Percentiles rank a stretch among this genome's conserved stretches.
Conservation (phyloP, 2,888 invertebrate species). For the Pterobdella sp. region DNA sequence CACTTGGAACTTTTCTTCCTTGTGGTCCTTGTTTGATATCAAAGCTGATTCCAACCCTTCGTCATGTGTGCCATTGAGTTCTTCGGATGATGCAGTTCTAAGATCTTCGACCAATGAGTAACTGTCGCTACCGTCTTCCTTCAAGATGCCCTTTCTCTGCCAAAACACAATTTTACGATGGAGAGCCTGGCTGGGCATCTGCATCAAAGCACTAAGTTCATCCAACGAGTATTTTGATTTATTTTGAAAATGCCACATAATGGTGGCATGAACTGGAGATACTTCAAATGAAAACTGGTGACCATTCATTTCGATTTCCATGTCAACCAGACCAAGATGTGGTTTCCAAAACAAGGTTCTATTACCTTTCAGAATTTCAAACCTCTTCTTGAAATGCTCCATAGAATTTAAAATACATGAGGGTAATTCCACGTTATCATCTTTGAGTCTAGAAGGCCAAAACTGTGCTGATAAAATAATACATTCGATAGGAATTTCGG, state of each 20-base stretch:
- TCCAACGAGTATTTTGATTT: constrained; percentile 78
- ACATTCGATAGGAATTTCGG: constrained; percentile 55
- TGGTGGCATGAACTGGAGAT: constrained; percentile 84
- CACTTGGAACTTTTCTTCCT: constrained; percentile 83
- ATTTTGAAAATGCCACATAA: constrained; percentile 84
- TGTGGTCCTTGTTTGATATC: constrained; percentile 86
- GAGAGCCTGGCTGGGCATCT: constrained; percentile 75
- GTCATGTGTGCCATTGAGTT: constrained; percentile 54
- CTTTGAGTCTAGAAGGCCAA: constrained; percentile 86
- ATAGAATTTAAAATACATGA: constrained; percentile 70
- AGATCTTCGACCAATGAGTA: constrained; percentile 56
- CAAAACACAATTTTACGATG: constrained; percentile 82
- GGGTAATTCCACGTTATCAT: constrained; percentile 81
- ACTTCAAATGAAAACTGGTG: constrained; percentile 69
- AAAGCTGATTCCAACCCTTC: constrained; percentile 86
- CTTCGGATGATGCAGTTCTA: constrained; percentile 35
- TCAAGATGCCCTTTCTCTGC: constrained; percentile 82
- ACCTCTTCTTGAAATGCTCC: constrained; percentile 76
- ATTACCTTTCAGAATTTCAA: constrained; percentile 75
- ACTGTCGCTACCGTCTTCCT: constrained; percentile 67
- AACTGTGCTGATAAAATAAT: constrained; percentile 95
- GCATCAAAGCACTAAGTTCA: constrained; percentile 73
- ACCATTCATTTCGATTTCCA: constrained; percentile 79
- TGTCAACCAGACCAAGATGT: constrained; percentile 79
- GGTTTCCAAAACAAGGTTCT: constrained; percentile 87